A percentile compares a stretch with the other conserved stretches of the same genome.
phyloP scores from a whole-genome alignment of 2,888 invertebrate species.

The Drosophila neutralis region DNA sequence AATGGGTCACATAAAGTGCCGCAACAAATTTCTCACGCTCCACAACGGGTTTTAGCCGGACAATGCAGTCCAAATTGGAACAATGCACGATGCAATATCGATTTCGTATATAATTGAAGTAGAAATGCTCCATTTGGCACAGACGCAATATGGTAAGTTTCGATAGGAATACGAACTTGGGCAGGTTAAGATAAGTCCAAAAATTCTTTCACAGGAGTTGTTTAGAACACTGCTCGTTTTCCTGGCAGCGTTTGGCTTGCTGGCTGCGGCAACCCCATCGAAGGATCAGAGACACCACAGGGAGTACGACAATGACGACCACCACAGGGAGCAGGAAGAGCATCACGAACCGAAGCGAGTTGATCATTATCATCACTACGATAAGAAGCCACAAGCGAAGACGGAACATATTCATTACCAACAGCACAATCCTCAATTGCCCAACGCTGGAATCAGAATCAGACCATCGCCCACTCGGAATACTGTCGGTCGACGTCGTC shows the following conservation, averaged over 20 bases:
- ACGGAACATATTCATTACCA: conserved; percentile 69
- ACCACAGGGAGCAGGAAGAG: conserved; percentile 56
- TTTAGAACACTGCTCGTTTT: conserved; percentile 41
- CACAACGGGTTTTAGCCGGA: conserved; percentile 60
- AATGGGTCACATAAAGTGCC: conserved; percentile 62
- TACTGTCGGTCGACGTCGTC: conserved; percentile 40
- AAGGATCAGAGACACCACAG: conserved; percentile 56
- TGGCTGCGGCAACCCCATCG: conserved; percentile 57
- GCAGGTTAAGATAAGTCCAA: neutral
- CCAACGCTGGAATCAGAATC: conserved; percentile 39
- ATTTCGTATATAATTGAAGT: conserved; percentile 63
- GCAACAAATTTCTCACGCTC: conserved; percentile 68
- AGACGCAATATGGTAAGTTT: conserved; percentile 61
- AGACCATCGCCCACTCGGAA: conserved; percentile 40
- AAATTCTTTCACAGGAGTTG: conserved; percentile 36
- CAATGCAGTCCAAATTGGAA: conserved; percentile 18
- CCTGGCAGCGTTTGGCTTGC: conserved; percentile 42
- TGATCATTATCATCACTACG: conserved; percentile 73
- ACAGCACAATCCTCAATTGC: conserved; percentile 42
- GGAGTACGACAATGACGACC: conserved; percentile 53
- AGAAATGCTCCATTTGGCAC: conserved; percentile 30
- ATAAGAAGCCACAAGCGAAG: conserved; percentile 60
- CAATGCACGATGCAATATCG: conserved; percentile 39
- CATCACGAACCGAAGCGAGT: conserved; percentile 68
- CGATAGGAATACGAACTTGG: neutral